These are phyloP conservation scores for Andrena haemorrhoa DNA, from an alignment of 2,888 invertebrate species.

Conservation along the genomic window DNA sequence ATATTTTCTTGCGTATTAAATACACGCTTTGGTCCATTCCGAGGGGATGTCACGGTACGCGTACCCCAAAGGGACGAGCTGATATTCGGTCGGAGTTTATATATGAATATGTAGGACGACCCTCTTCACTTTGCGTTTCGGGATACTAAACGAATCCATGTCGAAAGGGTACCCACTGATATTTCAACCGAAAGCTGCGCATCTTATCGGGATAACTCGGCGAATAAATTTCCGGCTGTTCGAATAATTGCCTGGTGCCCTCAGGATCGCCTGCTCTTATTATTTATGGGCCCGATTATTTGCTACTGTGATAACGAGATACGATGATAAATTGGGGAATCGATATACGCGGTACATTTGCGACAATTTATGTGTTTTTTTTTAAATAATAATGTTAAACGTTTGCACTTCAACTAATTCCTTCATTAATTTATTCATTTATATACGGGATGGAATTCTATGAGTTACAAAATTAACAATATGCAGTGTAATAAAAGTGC, in stretches of 20 bases:
- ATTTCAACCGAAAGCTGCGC: slow-evolving; percentile 58
- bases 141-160: slow-evolving; percentile 47
- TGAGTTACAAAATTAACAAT: too few species aligned
- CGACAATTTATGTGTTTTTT: not conserved
- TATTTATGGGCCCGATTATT: slow-evolving; percentile 50
- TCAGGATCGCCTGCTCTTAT: slow-evolving; percentile 25
- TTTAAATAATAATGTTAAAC: slow-evolving; percentile 2
- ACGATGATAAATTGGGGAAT: slow-evolving; percentile 17
- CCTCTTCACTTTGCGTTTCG: slow-evolving; percentile 38
- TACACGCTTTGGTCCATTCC: slow-evolving; percentile 30
- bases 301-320: slow-evolving; percentile 39
- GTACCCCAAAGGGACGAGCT: not conserved
- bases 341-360: not conserved
- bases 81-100: slow-evolving; percentile 45
- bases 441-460: too few species aligned
- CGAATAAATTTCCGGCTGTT: slow-evolving; percentile 55
- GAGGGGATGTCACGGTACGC: slow-evolving; percentile 4
- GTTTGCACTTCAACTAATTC: not conserved
- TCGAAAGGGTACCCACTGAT: slow-evolving; percentile 43
- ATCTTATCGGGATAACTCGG: slow-evolving; percentile 58
- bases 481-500: too few species aligned
- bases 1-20: slow-evolving; percentile 38
- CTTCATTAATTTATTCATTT: slow-evolving; percentile 3
- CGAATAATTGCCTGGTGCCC: slow-evolving; percentile 48
- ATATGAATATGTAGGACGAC: slow-evolving; percentile 63